Evolutionary conservation across 2,797 vertebrate genomes (phyloP).

Genomic region (Phrynocephalus guinanensis): DNA sequence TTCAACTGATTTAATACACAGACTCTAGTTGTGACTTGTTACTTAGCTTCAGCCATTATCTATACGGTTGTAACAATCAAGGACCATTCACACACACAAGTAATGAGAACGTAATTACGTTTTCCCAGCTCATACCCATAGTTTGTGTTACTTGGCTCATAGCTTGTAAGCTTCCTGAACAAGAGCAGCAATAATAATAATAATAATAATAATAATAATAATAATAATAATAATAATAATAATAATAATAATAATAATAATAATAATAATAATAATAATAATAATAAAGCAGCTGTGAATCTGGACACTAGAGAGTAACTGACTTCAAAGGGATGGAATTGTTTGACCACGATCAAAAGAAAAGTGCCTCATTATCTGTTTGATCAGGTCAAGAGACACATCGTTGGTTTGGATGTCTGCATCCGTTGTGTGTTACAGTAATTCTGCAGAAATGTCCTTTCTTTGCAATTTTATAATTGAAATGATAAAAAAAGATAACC

Average conservation of each 20-base stretch:
- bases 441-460: constrained; percentile 34
- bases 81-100: not conserved
- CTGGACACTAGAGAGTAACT: constrained; percentile 20
- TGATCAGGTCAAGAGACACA: constrained; percentile 11
- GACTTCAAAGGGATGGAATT: constrained; percentile 3
- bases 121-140: too few species aligned
- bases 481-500: not conserved
- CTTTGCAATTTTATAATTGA: constrained; percentile 22
- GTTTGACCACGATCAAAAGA: constrained; percentile 22
- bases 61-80: not conserved
- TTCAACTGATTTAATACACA: too few species aligned
- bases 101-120: not conserved
- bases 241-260: too few species aligned
- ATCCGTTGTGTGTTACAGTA: too few species aligned
- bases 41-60: not conserved
- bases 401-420: rapidly evolving
- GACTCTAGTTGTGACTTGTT: too few species aligned
- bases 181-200: not conserved
- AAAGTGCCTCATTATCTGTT: not conserved
- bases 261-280: not conserved
- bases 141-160: not conserved
- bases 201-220: not conserved
- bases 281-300: not conserved
- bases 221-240: too few species aligned
- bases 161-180: not conserved